Percentiles rank a stretch among this genome's conserved stretches.
phyloP scores from a whole-genome alignment of 2,113 vertebrate genomes.

The Piliocolobus tephrosceles region DNA sequence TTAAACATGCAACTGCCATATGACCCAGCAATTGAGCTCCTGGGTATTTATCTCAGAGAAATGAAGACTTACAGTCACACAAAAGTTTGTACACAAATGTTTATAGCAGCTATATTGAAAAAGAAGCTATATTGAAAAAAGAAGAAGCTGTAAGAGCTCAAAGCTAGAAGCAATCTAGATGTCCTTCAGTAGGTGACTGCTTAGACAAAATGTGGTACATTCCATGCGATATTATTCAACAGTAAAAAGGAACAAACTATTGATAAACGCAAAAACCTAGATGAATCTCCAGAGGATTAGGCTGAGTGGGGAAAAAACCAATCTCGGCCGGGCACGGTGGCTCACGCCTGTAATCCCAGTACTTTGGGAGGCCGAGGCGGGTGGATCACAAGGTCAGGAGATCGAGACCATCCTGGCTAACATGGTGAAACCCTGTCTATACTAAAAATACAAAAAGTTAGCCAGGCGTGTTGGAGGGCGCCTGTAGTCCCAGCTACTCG shows the following conservation, averaged over 20 bases:
- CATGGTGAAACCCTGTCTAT: no score
- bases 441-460: no score
- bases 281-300: background rate
- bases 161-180: background rate
- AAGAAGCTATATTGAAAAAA: no score
- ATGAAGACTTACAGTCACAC: background rate
- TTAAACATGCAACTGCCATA: background rate
- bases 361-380: no score
- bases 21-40: background rate
- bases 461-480: no score
- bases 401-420: no score
- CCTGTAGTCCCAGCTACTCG: no score
- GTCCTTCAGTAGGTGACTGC: background rate
- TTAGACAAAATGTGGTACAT: background rate
- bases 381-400: no score
- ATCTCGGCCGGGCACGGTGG: accelerated
- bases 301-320: background rate
- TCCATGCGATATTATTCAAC: background rate
- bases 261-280: background rate
- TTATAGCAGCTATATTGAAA: background rate
- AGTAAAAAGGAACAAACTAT: background rate
- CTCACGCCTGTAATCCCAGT: no score
- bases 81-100: background rate
- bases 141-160: no score
- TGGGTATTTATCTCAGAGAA: background rate